phyloP scores from a whole-genome alignment of 2,888 invertebrate species.

The Thalpophila matura region DNA sequence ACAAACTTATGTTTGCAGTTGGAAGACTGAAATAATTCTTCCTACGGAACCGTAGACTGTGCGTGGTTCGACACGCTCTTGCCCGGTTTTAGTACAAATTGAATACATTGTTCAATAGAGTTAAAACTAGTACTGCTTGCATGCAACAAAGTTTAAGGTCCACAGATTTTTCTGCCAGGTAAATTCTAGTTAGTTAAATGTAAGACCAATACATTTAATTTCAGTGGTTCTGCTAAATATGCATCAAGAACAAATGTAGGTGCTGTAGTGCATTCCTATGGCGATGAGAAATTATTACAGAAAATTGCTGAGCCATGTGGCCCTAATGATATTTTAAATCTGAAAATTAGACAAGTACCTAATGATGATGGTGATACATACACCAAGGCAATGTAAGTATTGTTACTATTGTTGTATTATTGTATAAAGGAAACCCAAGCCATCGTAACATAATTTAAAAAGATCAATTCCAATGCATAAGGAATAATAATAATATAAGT shows the following conservation, averaged over 20 bases:
- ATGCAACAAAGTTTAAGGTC: neutral
- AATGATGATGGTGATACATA: slow-evolving; percentile 86
- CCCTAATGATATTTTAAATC: slow-evolving; percentile 70
- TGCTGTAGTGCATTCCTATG: slow-evolving; percentile 91
- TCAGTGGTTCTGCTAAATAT: slow-evolving; percentile 85
- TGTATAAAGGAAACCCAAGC: too few species aligned
- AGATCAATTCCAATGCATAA: too few species aligned
- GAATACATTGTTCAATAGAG: too few species aligned
- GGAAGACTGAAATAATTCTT: too few species aligned
- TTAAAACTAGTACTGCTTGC: neutral
- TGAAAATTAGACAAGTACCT: slow-evolving; percentile 85
- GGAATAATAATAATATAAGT: neutral
- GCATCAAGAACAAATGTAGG: slow-evolving; percentile 90
- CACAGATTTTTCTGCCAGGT: neutral
- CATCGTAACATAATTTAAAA: too few species aligned
- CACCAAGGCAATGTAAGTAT: slow-evolving; percentile 88
- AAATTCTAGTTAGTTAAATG: neutral
- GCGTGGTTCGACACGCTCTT: too few species aligned
- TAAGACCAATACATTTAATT: slow-evolving; percentile 54
- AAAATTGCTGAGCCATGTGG: slow-evolving; percentile 71
- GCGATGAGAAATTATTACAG: slow-evolving; percentile 88
- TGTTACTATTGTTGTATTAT: too few species aligned
- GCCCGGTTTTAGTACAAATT: too few species aligned
- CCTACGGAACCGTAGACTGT: too few species aligned
- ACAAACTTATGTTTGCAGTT: too few species aligned